phyloP scores from a whole-genome alignment of 2,888 invertebrate genomes.

The Caenorhabditis doughertyi region DNA sequence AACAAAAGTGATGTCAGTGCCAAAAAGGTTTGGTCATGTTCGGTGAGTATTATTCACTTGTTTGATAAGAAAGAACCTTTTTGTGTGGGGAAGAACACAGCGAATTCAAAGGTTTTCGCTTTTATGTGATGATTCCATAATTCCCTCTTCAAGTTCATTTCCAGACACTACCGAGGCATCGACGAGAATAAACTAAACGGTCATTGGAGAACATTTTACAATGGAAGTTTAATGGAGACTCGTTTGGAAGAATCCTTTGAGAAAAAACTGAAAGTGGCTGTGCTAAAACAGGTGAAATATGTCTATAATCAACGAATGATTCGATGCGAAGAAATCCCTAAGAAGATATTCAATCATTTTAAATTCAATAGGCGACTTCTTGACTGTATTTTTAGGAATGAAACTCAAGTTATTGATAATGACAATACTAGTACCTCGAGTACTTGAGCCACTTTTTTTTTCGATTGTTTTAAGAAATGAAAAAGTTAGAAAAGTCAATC shows the following conservation, averaged over 20 bases:
- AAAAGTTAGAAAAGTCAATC: not conserved
- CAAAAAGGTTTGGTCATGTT: slow-evolving; percentile 20
- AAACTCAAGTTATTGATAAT: slow-evolving; percentile 18
- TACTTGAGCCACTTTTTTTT: not conserved
- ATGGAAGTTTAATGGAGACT: not conserved
- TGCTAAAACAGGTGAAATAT: slow-evolving; percentile 16
- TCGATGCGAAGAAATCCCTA: slow-evolving; percentile 24
- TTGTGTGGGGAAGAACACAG: no score
- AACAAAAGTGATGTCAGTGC: slow-evolving; percentile 10
- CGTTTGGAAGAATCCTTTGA: not conserved
- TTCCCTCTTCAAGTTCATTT: no score
- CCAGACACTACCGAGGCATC: slow-evolving; percentile 14
- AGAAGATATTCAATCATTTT: not conserved
- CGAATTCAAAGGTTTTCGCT: no score
- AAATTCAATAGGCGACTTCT: slow-evolving; percentile 12
- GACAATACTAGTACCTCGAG: slow-evolving; percentile 6
- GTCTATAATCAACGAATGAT: slow-evolving; percentile 15
- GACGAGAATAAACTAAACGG: not conserved
- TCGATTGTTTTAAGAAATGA: not conserved
- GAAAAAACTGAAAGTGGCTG: not conserved
- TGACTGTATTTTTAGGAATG: slow-evolving; percentile 28
- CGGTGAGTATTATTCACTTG: no score
- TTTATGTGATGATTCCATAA: no score
- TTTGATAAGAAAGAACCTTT: no score
- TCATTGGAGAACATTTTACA: slow-evolving; percentile 3